A percentile compares a stretch with the other conserved stretches of the same genome.
These are phyloP conservation scores for Brachypalpus laphriformis DNA, from an alignment of 2,888 invertebrate genomes.

Conservation along the genomic window DNA sequence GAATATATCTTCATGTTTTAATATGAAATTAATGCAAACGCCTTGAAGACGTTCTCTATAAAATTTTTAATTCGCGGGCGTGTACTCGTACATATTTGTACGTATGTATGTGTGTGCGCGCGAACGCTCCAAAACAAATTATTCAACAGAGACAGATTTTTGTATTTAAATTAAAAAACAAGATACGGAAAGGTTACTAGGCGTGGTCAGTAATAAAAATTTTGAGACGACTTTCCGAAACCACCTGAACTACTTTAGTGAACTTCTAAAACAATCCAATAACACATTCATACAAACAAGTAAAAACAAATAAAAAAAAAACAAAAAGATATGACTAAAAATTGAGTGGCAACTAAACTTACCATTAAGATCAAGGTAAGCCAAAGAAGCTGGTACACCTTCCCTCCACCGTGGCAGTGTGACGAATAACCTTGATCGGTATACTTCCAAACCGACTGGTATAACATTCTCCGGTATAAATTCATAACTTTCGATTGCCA, in stretches of 20 bases:
- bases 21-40: neutral
- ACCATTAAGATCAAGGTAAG: constrained; percentile 89
- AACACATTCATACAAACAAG: constrained; percentile 12
- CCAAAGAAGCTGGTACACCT: constrained; percentile 90
- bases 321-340: constrained; percentile 1
- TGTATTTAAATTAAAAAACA: constrained; percentile 2
- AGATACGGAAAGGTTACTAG: constrained; percentile 27
- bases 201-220: constrained; percentile 19
- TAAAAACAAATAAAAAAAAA: constrained; percentile 7
- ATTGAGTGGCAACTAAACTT: constrained; percentile 75
- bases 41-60: constrained; percentile 32
- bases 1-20: neutral
- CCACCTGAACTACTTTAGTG: constrained; percentile 7
- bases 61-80: constrained; percentile 3
- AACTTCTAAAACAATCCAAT: constrained; percentile 25
- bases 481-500: constrained; percentile 85
- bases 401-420: constrained; percentile 90
- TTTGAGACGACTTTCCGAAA: constrained; percentile 14
- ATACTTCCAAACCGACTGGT: constrained; percentile 89
- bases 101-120: neutral
- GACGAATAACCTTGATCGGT: constrained; percentile 87
- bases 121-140: neutral
- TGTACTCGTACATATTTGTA: neutral
- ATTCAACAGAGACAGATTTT: constrained; percentile 8
- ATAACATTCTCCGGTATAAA: constrained; percentile 89